phyloP scores from a whole-genome alignment of 2,888 invertebrate species.

The Tetheella fluctuosa region DNA sequence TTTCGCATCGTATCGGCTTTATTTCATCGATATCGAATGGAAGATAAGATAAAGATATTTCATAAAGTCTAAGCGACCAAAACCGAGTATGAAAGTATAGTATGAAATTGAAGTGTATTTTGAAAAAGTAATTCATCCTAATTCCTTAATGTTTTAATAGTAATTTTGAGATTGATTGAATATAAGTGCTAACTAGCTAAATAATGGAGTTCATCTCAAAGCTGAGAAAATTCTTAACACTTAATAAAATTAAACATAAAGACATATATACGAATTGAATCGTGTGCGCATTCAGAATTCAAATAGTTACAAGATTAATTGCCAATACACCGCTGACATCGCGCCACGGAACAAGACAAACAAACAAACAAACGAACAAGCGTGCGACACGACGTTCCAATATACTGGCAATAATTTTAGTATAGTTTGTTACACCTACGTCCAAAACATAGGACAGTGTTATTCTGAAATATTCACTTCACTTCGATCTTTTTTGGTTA shows the following conservation, averaged over 20 bases:
- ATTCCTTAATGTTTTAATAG: too few species aligned
- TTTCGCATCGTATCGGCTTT: too few species aligned
- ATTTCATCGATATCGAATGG: too few species aligned
- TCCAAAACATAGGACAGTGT: conserved; percentile 37
- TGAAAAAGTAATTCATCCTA: too few species aligned
- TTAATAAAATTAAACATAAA: not conserved
- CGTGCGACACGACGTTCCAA: conserved; percentile 73
- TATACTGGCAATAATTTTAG: conserved; percentile 75
- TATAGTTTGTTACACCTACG: conserved; percentile 78
- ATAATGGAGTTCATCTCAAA: too few species aligned
- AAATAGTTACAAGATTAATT: conserved; percentile 72
- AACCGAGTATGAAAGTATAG: too few species aligned
- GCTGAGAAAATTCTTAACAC: not conserved
- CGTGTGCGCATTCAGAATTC: conserved; percentile 30
- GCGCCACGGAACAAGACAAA: conserved; percentile 56
- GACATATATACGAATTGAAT: conserved; percentile 15
- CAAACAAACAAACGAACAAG: conserved; percentile 64
- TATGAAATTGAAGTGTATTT: too few species aligned
- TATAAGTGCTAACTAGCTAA: too few species aligned
- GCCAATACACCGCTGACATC: conserved; percentile 61
- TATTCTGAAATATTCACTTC: conserved; percentile 52
- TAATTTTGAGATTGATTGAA: too few species aligned
- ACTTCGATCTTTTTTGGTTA: not conserved
- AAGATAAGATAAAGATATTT: too few species aligned
- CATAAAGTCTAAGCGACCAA: too few species aligned